Base-by-base conservation (phyloP, 2,888 invertebrate species). In the Scaptomyza polygonia region DNA sequence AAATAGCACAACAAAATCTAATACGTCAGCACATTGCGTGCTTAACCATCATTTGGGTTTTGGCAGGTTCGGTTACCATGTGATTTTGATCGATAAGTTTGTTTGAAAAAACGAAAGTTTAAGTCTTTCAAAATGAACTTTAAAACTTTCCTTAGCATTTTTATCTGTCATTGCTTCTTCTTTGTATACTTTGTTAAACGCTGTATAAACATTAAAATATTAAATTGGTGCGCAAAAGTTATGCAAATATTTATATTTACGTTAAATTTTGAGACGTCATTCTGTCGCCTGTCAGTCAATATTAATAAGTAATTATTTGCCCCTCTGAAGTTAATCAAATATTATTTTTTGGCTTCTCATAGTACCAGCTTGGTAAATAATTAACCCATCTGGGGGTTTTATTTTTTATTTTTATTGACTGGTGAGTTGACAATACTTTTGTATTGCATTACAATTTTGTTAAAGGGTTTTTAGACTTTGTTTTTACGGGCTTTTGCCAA, bases 1-100 rank as follows among this genome's bases (percentile, higher is more conserved):
- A n/a, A 63, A 21, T 44, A 27, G 2, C 6, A 21, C 21, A 14
- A 6, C 3, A 14, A 7, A 11, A 29, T 27, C n/a, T n/a, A 6
- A 18, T 56, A 55, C 69, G 55, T 62, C 71, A 61, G 59, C 61
- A 55, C 47, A 82, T 82, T 70, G 88, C 81, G 88, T 82, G 81
- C 63, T 85, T 67, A 57, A 48, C 25, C 39, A 53, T 62, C 78
- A 43, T 81, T 84, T 54, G 43, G n/a, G 14, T n/a, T 8, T n/a
- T 62, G 53, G 34, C 44, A 16, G 18, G 42, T 30, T 40, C 34
- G 54, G 68, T 43, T 54, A 62, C 18, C 79, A 61, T 32, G 63
- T 82, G 83, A 70, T 75, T 72, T 78, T 81, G 79, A n/a, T n/a
- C n/a, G n/a, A n/a, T n/a, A n/a, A n/a, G n/a, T n/a, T n/a, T n/a